A percentile compares a stretch with the other conserved stretches of the same genome.
These are phyloP conservation scores for Heliornis fulica DNA, from an alignment of 2,113 vertebrate species.

Conservation along the genomic window DNA sequence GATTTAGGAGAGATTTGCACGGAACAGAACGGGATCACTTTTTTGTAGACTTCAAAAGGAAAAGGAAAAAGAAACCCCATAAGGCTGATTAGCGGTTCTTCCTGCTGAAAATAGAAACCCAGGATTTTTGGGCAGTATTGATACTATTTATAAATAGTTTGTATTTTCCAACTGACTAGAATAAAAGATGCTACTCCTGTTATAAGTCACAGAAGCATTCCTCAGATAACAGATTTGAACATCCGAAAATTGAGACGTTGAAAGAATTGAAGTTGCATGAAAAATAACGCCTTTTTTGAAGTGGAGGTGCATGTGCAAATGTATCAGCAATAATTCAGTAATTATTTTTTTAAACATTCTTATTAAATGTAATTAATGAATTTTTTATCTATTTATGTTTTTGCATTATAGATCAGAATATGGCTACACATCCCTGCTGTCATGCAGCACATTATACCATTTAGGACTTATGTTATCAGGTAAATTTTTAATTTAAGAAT, in stretches of 20 bases:
- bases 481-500: slow-evolving; percentile 64
- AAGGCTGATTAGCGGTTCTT: not conserved
- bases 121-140: not conserved
- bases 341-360: not conserved
- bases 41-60: not conserved
- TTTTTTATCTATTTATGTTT: slow-evolving; percentile 47
- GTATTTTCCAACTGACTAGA: not conserved
- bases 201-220: not conserved
- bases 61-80: not conserved
- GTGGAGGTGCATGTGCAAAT: not conserved
- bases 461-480: slow-evolving; percentile 98
- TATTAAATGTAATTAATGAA: slow-evolving; percentile 9
- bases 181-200: not conserved
- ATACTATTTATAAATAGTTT: not conserved
- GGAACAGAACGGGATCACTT: not conserved
- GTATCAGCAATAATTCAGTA: not conserved
- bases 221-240: not conserved
- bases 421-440: slow-evolving; percentile 99
- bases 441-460: slow-evolving; percentile 99
- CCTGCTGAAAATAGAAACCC: not conserved
- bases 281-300: not conserved
- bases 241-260: not conserved
- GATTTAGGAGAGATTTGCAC: not conserved
- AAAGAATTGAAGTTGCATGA: not conserved
- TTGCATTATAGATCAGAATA: slow-evolving; percentile 91